phyloP scores from a whole-genome alignment of 1,140 invertebrate species.

The Temnothorax nylanderi region DNA sequence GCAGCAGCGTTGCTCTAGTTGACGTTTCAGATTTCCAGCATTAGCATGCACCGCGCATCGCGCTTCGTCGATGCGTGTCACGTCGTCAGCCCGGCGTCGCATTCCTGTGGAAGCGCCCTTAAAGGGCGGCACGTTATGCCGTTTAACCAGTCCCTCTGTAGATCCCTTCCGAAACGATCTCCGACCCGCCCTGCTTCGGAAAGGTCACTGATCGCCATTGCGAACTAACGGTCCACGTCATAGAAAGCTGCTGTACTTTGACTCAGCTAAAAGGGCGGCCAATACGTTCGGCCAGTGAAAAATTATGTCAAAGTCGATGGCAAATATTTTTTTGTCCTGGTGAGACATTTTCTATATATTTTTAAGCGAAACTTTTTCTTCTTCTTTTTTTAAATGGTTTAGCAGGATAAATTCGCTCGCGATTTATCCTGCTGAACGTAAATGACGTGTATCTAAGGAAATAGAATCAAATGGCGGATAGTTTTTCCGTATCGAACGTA shows the following conservation, averaged over 20 bases:
- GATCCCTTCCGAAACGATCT: constrained; percentile 50
- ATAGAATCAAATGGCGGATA: constrained; percentile 28
- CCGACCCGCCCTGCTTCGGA: constrained; percentile 48
- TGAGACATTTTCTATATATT: not conserved
- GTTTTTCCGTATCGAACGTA: constrained; percentile 1
- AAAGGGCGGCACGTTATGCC: constrained; percentile 75
- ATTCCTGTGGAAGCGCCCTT: constrained; percentile 71
- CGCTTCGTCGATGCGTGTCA: constrained; percentile 74
- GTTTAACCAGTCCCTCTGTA: constrained; percentile 70
- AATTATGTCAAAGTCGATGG: constrained; percentile 22
- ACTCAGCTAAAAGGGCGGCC: not conserved
- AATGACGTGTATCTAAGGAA: not conserved
- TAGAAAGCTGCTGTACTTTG: not conserved
- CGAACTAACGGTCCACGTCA: constrained; percentile 13
- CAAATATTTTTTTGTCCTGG: not conserved
- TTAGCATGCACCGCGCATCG: constrained; percentile 73
- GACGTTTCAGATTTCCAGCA: constrained; percentile 75
- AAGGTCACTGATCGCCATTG: constrained; percentile 55
- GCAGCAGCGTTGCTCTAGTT: constrained; percentile 67
- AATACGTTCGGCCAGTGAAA: not conserved
- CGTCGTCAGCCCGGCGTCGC: constrained; percentile 70
- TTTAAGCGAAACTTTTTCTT: not conserved
- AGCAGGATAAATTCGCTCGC: too few relatives aligned
- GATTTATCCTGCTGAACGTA: not conserved
- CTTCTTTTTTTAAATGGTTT: not conserved